phyloP scores from a whole-genome alignment of 2,888 invertebrate genomes.

The Leptinotarsa peninsularis region DNA sequence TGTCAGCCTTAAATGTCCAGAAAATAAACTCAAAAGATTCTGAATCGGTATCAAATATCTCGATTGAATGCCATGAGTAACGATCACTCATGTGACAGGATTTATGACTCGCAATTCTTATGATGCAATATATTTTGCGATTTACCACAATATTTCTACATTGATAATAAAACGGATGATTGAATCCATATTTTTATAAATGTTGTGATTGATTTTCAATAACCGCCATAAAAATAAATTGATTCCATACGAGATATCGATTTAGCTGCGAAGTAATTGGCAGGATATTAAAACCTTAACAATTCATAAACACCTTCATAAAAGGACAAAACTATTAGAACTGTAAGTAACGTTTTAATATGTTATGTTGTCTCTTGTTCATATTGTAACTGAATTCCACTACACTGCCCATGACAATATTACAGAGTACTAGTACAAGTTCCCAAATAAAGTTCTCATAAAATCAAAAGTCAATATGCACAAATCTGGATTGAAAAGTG shows the following conservation, averaged over 20 bases:
- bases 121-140: conserved; percentile 1
- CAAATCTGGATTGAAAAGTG: too few relatives aligned
- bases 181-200: background rate
- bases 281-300: conserved; percentile 16
- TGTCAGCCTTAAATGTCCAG: too few relatives aligned
- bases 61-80: too few relatives aligned
- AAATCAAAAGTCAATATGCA: too few relatives aligned
- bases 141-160: background rate
- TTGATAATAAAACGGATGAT: conserved; percentile 3
- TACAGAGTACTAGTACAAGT: too few relatives aligned
- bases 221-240: background rate
- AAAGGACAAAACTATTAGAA: background rate
- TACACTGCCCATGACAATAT: too few relatives aligned
- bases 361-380: background rate
- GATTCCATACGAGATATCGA: conserved; percentile 1
- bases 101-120: background rate
- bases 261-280: background rate
- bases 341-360: background rate
- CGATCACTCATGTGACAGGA: background rate
- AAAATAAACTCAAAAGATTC: too few relatives aligned
- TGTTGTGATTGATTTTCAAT: background rate
- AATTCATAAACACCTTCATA: conserved; percentile 24
- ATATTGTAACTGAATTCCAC: background rate
- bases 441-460: too few relatives aligned
- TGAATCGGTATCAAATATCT: too few relatives aligned